Percentiles rank a stretch among this genome's conserved stretches.
phyloP scores from a whole-genome alignment of 2,888 invertebrate species.

The Heliconius hortense region DNA sequence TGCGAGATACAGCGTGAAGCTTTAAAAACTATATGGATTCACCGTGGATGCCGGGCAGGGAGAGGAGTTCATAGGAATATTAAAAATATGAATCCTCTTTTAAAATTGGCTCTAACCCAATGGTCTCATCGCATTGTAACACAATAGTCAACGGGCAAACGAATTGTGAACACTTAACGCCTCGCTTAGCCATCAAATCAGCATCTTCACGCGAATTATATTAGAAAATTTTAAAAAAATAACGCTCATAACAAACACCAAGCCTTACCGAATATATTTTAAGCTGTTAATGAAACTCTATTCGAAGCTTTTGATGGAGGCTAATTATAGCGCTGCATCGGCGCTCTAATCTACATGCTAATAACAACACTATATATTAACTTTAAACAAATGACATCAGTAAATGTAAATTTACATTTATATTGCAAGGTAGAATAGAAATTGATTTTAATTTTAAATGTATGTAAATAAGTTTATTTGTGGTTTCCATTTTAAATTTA shows the following conservation, averaged over 20 bases:
- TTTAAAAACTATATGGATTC: too few relatives aligned
- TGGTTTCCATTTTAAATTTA: too few relatives aligned
- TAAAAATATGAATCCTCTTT: too few relatives aligned
- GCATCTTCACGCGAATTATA: too few relatives aligned
- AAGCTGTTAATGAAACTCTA: conserved; percentile 65
- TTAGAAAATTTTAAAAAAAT: not conserved
- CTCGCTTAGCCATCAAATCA: too few relatives aligned
- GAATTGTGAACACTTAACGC: too few relatives aligned
- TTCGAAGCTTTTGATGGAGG: conserved; percentile 60
- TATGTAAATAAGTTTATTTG: not conserved
- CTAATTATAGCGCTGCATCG: conserved; percentile 44
- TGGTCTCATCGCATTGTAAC: too few relatives aligned
- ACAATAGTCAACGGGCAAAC: too few relatives aligned
- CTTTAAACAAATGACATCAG: conserved; percentile 10
- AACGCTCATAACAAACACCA: conserved; percentile 8
- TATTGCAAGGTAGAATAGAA: not conserved
- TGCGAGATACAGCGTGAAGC: too few relatives aligned
- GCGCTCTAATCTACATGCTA: conserved; percentile 28
- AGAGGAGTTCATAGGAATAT: too few relatives aligned
- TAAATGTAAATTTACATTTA: not conserved
- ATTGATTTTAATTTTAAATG: not conserved
- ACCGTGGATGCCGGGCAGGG: too few relatives aligned
- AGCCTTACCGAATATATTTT: conserved; percentile 51
- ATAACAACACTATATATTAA: conserved; percentile 23
- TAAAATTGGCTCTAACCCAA: too few relatives aligned